Evolutionary conservation across 1,140 invertebrate genomes (phyloP).

Genomic region (Eriocheir sinensis): DNA sequence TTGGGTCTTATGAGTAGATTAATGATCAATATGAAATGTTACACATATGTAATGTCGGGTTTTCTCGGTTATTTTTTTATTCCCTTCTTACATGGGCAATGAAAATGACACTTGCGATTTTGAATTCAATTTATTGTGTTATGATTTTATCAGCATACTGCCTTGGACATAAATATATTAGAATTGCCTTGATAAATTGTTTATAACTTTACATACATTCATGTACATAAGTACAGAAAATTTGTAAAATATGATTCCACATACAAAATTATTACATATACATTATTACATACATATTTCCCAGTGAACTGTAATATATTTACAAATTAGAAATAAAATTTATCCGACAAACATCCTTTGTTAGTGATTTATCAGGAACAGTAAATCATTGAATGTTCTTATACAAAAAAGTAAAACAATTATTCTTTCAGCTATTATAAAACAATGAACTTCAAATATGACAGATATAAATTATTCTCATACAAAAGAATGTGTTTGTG

Average conservation of each 20-base stretch:
- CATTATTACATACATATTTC: neutral
- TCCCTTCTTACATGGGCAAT: constrained; percentile 1
- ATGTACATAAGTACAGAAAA: neutral
- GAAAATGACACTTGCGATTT: too few species aligned
- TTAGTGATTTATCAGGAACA: neutral
- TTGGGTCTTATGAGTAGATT: constrained; percentile 41
- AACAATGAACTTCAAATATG: neutral
- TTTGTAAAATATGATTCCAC: neutral
- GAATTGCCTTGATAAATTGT: neutral
- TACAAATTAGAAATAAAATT: neutral
- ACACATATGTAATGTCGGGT: constrained; percentile 30
- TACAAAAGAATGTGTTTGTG: neutral
- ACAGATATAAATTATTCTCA: too few species aligned
- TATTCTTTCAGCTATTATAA: neutral
- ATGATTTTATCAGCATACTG: neutral
- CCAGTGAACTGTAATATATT: neutral
- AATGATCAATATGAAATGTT: constrained; percentile 44
- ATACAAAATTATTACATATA: neutral
- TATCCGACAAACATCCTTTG: neutral
- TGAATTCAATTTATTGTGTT: neutral
- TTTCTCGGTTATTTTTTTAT: constrained; percentile 5
- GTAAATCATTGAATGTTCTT: neutral
- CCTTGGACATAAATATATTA: neutral
- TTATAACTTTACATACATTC: neutral
- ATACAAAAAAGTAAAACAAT: neutral